Evolutionary conservation across 2,113 vertebrate species (phyloP).

Genomic region (Ailurus styani): DNA sequence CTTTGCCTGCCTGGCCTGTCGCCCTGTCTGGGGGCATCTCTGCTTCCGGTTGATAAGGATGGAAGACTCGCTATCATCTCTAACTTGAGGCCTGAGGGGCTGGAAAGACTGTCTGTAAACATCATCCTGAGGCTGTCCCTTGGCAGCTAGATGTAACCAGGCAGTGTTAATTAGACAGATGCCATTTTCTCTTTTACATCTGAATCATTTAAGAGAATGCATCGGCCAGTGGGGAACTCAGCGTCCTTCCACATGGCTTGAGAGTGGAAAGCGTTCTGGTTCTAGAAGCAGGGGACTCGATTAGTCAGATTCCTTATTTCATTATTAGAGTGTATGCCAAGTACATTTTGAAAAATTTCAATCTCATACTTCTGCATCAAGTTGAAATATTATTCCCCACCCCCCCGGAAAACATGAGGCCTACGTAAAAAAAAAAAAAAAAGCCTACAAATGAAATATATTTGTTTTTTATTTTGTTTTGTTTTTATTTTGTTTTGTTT

Average conservation of each 20-base stretch:
- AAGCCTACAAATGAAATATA: not conserved
- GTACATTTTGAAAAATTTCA: not conserved
- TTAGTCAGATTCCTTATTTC: not conserved
- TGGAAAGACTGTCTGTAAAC: slow-evolving; percentile 37
- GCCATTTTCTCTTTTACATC: slow-evolving; percentile 62
- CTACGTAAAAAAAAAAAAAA: not conserved
- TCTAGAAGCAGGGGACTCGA: not conserved
- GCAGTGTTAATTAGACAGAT: slow-evolving; percentile 69
- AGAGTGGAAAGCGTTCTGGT: not conserved
- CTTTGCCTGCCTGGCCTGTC: not conserved
- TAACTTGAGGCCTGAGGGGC: not conserved
- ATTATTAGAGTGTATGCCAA: not conserved
- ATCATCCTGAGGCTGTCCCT: slow-evolving; percentile 21
- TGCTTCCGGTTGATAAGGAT: slow-evolving; percentile 55
- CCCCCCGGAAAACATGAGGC: not conserved
- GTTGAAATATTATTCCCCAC: not conserved
- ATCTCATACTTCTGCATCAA: not conserved
- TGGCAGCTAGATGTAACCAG: slow-evolving; percentile 56
- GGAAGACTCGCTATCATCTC: not conserved
- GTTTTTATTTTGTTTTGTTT: not conserved
- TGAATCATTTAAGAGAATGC: slow-evolving; percentile 70
- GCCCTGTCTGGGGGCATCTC: slow-evolving; percentile 24
- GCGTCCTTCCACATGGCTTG: not conserved
- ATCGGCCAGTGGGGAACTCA: slow-evolving; percentile 35
- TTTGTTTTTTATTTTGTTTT: not conserved